Conservation (phyloP, 1,140 invertebrate genomes). For the Drosophila athabasca region DNA sequence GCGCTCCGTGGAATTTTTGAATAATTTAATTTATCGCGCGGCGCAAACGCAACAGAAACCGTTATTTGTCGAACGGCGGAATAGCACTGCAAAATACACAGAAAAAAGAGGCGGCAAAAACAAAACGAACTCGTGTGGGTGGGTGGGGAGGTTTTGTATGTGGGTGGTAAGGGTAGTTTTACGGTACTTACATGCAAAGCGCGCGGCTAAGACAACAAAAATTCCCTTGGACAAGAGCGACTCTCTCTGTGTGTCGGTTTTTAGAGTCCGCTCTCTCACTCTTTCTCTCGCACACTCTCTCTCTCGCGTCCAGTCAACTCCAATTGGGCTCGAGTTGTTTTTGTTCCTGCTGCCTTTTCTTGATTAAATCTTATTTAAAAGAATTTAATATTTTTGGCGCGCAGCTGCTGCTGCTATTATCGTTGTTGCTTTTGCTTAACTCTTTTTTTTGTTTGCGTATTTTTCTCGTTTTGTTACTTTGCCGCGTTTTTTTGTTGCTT, state of each 20-base stretch:
- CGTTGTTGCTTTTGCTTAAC: constrained; percentile 7
- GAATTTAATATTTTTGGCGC: constrained; percentile 49
- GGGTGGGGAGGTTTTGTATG: not conserved
- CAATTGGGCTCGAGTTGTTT: constrained; percentile 33
- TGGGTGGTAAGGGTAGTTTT: not conserved
- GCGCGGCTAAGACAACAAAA: constrained; percentile 63
- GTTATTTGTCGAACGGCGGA: no score
- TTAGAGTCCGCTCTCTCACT: constrained; percentile 7
- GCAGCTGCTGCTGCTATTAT: constrained; percentile 18
- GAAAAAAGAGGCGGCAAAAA: constrained; percentile 67
- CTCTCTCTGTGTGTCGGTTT: no score
- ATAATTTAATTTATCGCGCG: constrained; percentile 65
- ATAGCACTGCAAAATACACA: constrained; percentile 24
- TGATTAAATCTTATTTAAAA: constrained; percentile 54
- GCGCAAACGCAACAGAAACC: constrained; percentile 40
- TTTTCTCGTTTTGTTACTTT: not conserved
- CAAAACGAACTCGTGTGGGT: constrained; percentile 53
- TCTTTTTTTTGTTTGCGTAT: not conserved
- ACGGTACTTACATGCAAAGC: constrained; percentile 60
- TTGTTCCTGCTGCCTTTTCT: constrained; percentile 17
- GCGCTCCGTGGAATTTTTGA: constrained; percentile 68
- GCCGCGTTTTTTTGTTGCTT: constrained; percentile 38
- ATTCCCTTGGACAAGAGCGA: constrained; percentile 22
- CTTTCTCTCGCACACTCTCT: constrained; percentile 20
- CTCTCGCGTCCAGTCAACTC: constrained; percentile 36